These are phyloP conservation scores for Muscicapa adusta DNA, from an alignment of 2,113 vertebrate species.

Conservation along the genomic window DNA sequence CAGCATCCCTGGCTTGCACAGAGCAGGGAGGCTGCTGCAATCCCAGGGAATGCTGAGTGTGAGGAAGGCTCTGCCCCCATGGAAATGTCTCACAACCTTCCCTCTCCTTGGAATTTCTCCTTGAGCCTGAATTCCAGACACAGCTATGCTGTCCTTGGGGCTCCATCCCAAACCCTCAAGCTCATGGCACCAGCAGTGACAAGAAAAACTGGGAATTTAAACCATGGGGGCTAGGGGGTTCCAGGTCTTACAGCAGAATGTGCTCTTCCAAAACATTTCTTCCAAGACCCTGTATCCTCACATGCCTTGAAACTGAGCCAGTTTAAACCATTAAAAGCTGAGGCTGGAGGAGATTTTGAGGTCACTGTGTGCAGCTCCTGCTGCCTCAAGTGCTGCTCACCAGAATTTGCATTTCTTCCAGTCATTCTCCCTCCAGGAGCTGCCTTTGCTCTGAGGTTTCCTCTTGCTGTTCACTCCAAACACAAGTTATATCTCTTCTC, in stretches of 20 bases:
- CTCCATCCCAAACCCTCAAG: background rate
- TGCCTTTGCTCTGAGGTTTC: background rate
- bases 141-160: background rate
- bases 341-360: background rate
- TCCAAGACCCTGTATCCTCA: background rate
- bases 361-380: background rate
- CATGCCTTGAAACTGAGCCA: background rate
- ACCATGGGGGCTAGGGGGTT: background rate
- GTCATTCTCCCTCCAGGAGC: background rate
- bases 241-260: background rate
- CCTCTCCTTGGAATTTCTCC: background rate
- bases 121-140: background rate
- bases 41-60: rapidly evolving
- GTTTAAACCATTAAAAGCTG: background rate
- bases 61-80: background rate
- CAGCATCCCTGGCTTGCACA: background rate
- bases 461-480: background rate
- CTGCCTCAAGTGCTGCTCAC: background rate
- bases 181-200: background rate
- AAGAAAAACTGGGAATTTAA: background rate
- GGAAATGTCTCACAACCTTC: background rate
- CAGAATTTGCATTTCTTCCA: background rate
- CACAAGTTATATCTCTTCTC: background rate
- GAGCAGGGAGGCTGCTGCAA: background rate
- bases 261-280: background rate